phyloP scores from a whole-genome alignment of 1,140 invertebrate species.

The Megalonaias nervosa region DNA sequence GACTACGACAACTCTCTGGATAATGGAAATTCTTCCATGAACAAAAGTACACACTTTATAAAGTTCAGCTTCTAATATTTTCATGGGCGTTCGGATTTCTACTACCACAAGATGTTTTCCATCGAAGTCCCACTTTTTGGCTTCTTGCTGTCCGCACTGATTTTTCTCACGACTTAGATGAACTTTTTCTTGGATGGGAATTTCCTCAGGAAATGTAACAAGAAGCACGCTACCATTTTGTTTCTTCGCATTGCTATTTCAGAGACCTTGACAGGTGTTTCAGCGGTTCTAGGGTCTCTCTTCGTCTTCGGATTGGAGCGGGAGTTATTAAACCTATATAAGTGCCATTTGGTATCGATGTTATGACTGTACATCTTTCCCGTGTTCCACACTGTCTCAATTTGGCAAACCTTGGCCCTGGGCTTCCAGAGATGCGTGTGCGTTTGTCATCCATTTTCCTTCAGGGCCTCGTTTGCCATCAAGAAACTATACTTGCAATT shows the following conservation, averaged over 20 bases:
- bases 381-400: conserved; percentile 26
- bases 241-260: conserved; percentile 28
- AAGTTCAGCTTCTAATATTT: too few relatives aligned
- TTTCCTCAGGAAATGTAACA: conserved; percentile 21
- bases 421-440: conserved; percentile 29
- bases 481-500: conserved; percentile 19
- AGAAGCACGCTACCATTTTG: conserved; percentile 19
- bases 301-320: conserved; percentile 5
- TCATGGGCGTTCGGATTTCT: background rate
- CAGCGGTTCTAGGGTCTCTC: conserved; percentile 14
- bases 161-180: conserved; percentile 10
- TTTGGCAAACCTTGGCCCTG: conserved; percentile 29
- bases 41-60: too few relatives aligned
- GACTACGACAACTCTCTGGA: too few relatives aligned
- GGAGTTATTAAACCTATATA: background rate
- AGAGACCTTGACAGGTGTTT: conserved; percentile 24
- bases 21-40: too few relatives aligned
- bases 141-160: conserved; percentile 5
- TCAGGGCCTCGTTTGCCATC: conserved; percentile 12
- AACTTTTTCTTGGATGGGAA: conserved; percentile 19
- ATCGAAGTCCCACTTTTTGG: conserved; percentile 19
- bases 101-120: conserved; percentile 5
- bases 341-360: conserved; percentile 9
- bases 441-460: conserved; percentile 32
- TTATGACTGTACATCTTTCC: conserved; percentile 20